Percentiles rank a stretch among this genome's conserved stretches.
phyloP scores from a whole-genome alignment of 1,140 invertebrate genomes.

The Manduca sexta region DNA sequence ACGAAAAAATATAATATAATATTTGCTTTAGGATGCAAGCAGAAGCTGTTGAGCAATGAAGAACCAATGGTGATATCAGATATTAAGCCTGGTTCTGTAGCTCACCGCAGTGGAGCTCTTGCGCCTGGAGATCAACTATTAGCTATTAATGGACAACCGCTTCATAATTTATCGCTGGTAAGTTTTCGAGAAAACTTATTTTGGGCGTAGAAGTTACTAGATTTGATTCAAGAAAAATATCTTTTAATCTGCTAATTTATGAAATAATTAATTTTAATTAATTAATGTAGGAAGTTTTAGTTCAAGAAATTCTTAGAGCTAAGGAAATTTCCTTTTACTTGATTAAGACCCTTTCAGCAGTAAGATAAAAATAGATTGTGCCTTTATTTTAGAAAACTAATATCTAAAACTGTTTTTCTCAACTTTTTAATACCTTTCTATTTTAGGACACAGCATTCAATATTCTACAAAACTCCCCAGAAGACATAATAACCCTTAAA shows the following conservation, averaged over 20 bases:
- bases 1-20: too few relatives aligned
- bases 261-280: too few relatives aligned
- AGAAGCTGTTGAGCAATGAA: slow-evolving; percentile 56
- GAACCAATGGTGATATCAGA: slow-evolving; percentile 82
- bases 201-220: too few relatives aligned
- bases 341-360: too few relatives aligned
- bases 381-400: too few relatives aligned
- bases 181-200: too few relatives aligned
- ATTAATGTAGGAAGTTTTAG: too few relatives aligned
- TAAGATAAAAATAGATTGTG: too few relatives aligned
- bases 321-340: too few relatives aligned
- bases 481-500: slow-evolving; percentile 86
- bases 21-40: slow-evolving; percentile 53
- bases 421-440: slow-evolving; percentile 29
- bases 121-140: slow-evolving; percentile 89
- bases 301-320: too few relatives aligned
- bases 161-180: slow-evolving; percentile 80
- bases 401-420: neutral
- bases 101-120: slow-evolving; percentile 91
- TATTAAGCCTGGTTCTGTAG: slow-evolving; percentile 90
- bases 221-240: too few relatives aligned
- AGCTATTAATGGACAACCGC: slow-evolving; percentile 88
- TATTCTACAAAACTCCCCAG: slow-evolving; percentile 80
- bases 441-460: slow-evolving; percentile 83
- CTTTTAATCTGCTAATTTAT: too few relatives aligned